Percentiles rank a stretch among this genome's conserved stretches.
Evolutionary conservation across 2,888 invertebrate genomes (phyloP).

Genomic region (Calameuta pallipes): DNA sequence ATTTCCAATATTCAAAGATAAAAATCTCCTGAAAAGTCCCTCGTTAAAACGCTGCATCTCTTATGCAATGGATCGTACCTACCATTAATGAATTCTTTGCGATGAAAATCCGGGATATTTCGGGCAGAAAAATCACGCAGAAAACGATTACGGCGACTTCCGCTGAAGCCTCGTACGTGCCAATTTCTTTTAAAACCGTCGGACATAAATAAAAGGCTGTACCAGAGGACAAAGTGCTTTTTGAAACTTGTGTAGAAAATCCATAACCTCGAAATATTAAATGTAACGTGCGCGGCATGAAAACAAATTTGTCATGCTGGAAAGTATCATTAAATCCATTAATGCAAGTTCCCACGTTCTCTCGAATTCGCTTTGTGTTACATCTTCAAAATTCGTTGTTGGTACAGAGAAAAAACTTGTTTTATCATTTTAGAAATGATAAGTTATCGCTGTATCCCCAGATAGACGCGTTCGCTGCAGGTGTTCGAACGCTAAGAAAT

Average conservation of each 20-base stretch:
- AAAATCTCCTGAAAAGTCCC: not conserved
- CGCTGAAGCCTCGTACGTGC: not conserved
- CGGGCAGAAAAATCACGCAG: no score
- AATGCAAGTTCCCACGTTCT: not conserved
- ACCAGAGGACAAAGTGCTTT: no score
- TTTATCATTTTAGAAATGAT: not conserved
- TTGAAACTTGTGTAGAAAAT: no score
- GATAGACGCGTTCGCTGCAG: no score
- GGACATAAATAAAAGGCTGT: not conserved
- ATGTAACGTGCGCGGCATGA: no score
- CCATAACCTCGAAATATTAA: no score
- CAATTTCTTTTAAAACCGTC: no score
- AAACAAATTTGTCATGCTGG: not conserved
- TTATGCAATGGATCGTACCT: no score
- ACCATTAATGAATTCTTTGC: no score
- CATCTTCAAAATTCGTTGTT: not conserved
- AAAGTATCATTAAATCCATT: not conserved
- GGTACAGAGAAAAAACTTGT: not conserved
- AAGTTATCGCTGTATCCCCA: not conserved
- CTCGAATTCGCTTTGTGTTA: not conserved
- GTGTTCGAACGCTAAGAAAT: not conserved
- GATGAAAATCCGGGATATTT: no score
- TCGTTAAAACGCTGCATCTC: not conserved
- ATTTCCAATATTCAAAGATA: not conserved
- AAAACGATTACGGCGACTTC: no score